Base-by-base conservation (phyloP, 2,797 vertebrate species). In the Acanthurus leucopareius region DNA sequence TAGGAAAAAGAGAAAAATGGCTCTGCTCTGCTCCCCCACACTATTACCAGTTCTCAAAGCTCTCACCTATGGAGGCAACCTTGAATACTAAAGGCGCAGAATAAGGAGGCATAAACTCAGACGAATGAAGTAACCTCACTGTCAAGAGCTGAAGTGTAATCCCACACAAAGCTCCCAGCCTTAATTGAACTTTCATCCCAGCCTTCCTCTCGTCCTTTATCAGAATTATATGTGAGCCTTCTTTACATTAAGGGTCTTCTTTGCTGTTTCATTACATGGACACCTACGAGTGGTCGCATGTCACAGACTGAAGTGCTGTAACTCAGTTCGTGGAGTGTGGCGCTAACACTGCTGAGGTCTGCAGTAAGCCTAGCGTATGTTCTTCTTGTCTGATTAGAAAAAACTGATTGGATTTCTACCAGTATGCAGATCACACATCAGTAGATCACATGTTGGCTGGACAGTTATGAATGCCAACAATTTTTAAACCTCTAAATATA, bases 1-100 rank as follows among this genome's bases (percentile, higher is more conserved):
- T 69, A 1, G 15, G 54, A 70, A 71, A 76, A 65, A 45, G 32
- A 79, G 59, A 70, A 81, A 86, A 87, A 82, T 28, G 38, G 28
- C 71, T 75, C 57, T 38, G 69, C 65, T 64, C 52, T 45, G 58
- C 75, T 66, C 65, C 57, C 61, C 57, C 73, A 66, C 75, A 48
- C 53, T 74, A 81, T 80, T 75, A 69, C 62, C 75, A 69, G 70
- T 61, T 73, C 70, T 88, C 56, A 79, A 78, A 81, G 81, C 73
- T 78, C 79, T 86, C 75, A 92, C 81, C 81, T 88, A 88, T 74
- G 67, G 76, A 86, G 78, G 77, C 80, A 84, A 82, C 84, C 79
- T 82, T 90, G 88, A 91, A 88, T 89, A 84, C 75, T 75, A 87
- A 87, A 90, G 73, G 60, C 2, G 3, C 60, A 73, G 73, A 80